These are phyloP conservation scores for Mormyrops boulengeri DNA, from an alignment of 2,797 vertebrate genomes.

Conservation along the genomic window DNA sequence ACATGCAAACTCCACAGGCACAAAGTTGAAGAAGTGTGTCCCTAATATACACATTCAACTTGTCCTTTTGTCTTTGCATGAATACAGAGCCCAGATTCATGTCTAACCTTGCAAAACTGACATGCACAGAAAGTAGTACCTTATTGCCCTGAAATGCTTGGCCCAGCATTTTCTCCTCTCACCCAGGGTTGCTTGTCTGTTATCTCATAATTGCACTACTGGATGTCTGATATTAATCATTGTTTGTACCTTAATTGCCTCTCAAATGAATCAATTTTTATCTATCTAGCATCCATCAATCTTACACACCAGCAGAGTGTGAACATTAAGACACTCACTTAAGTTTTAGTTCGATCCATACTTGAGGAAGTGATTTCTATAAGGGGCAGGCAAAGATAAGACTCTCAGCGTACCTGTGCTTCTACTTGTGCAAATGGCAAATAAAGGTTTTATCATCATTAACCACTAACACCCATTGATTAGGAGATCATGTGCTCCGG, in stretches of 20 bases:
- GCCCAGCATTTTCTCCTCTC: neutral
- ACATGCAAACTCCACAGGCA: neutral
- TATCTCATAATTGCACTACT: neutral
- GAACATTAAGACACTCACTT: neutral
- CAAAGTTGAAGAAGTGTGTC: neutral
- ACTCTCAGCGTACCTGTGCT: neutral
- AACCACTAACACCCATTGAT: neutral
- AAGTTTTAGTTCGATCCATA: neutral
- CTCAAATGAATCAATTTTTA: neutral
- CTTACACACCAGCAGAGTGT: neutral
- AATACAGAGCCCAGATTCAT: neutral
- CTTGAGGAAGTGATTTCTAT: neutral
- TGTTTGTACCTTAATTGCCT: neutral
- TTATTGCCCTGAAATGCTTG: neutral
- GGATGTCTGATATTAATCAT: neutral
- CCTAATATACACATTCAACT: neutral
- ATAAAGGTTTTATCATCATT: neutral
- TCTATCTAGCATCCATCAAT: neutral
- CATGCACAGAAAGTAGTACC: neutral
- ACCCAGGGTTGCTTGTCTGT: neutral
- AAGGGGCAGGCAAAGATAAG: neutral
- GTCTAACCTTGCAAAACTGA: neutral
- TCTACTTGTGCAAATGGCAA: neutral
- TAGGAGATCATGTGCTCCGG: neutral
- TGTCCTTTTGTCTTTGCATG: neutral